Conservation (phyloP, 1,140 invertebrate genomes). For the Pseudachorutes palmiensis region DNA sequence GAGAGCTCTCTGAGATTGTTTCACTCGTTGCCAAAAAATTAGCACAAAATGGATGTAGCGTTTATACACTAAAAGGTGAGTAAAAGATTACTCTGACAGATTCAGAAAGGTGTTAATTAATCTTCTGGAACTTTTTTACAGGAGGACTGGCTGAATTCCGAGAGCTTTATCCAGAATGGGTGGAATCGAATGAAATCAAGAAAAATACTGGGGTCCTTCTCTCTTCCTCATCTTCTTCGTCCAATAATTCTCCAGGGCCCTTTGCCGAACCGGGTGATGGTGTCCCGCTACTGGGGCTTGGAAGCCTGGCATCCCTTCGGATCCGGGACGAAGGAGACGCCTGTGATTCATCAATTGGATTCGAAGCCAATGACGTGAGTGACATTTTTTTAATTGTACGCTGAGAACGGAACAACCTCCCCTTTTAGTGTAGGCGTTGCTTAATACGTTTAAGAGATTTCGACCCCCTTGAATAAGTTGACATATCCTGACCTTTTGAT, state of each 20-base stretch:
- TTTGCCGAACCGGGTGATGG: slow-evolving; percentile 40
- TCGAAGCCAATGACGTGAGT: slow-evolving; percentile 36
- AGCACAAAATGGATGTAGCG: slow-evolving; percentile 36
- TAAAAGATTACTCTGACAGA: not conserved
- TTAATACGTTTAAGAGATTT: not conserved
- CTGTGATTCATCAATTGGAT: slow-evolving; percentile 45
- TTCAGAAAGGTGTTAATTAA: no score
- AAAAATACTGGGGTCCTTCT: slow-evolving; percentile 40
- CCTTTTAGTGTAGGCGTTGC: not conserved
- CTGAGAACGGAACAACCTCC: not conserved
- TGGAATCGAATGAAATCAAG: slow-evolving; percentile 51
- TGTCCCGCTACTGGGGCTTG: slow-evolving; percentile 45
- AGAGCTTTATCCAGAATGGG: slow-evolving; percentile 78
- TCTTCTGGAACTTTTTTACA: slow-evolving; percentile 51
- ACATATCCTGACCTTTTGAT: not conserved
- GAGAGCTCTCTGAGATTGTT: slow-evolving; percentile 35
- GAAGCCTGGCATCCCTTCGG: slow-evolving; percentile 43
- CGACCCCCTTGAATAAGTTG: not conserved
- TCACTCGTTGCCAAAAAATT: slow-evolving; percentile 37
- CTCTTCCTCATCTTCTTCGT: slow-evolving; percentile 15
- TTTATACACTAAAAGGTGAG: slow-evolving; percentile 32
- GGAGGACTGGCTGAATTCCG: slow-evolving; percentile 76
- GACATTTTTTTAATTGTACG: not conserved
- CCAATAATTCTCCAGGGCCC: slow-evolving; percentile 32
- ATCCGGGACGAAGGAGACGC: slow-evolving; percentile 43